A percentile compares a stretch with the other conserved stretches of the same genome.
phyloP scores from a whole-genome alignment of 2,797 vertebrate species.

The Lagodon rhomboides region DNA sequence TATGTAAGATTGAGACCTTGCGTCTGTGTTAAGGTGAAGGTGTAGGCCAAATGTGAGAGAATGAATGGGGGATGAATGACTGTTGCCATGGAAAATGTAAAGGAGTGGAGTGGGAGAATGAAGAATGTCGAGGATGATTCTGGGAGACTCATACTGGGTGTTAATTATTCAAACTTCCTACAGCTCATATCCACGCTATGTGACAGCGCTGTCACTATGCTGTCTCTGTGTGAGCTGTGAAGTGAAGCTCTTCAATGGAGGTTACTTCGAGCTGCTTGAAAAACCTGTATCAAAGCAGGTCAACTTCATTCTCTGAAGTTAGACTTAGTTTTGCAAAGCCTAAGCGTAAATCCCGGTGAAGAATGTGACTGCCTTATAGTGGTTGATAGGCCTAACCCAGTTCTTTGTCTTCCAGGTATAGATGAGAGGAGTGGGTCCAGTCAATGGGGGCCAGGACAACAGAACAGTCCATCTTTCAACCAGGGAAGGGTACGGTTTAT shows the following conservation, averaged over 20 bases:
- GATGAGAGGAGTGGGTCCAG: constrained; percentile 91
- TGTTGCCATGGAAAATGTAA: constrained; percentile 82
- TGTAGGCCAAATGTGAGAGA: constrained; percentile 61
- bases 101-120: constrained; percentile 74
- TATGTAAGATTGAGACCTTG: constrained; percentile 52
- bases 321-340: constrained; percentile 52
- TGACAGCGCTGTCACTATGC: constrained; percentile 77
- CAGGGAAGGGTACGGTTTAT: constrained; percentile 89
- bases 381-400: constrained; percentile 44
- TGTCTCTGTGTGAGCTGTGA: constrained; percentile 68
- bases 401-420: constrained; percentile 85
- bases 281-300: constrained; percentile 69
- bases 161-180: constrained; percentile 86
- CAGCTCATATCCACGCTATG: constrained; percentile 78
- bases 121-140: constrained; percentile 79
- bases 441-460: constrained; percentile 92
- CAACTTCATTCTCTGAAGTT: constrained; percentile 48
- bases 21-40: constrained; percentile 51
- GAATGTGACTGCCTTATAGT: constrained; percentile 21
- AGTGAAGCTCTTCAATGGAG: constrained; percentile 59
- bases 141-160: constrained; percentile 79
- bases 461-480: constrained; percentile 91
- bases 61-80: constrained; percentile 65
- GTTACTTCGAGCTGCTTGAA: constrained; percentile 57
- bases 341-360: constrained; percentile 11